Base-by-base conservation (phyloP, 2,797 vertebrate genomes). In the Urophycis tenuis region DNA sequence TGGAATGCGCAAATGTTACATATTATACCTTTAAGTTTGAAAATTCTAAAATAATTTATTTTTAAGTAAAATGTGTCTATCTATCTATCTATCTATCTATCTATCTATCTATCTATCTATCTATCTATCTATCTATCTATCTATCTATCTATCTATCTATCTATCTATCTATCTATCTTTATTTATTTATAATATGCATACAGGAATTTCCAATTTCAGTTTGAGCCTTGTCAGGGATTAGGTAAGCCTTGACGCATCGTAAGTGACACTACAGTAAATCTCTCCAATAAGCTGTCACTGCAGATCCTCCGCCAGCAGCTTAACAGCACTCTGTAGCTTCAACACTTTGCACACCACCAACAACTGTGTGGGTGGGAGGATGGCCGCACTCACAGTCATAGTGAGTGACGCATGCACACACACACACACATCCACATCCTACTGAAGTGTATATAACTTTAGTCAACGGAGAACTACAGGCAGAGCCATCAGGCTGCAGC, bases 251-350 rank as follows among this genome's bases (percentile, higher is more conserved):
- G 74, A 82, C 77, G 70, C 80, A 45, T 78, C 77, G 10, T 84
- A 88, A 90, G 72, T 90, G 90, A 88, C 87, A 88, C 82, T 76
- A 77, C 78, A 79, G 79, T 81, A 88, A 92, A 91, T 92, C 87
- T 88, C 85, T 87, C 31, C 88, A 91, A 91, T 89, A 87, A 84
- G 81, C 86, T 87, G 89, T 90, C 87, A 82, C 79, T 88, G 69
- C 69, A 64, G 60, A 64, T 25, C 60, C 53, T 25, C 60, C 7
- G 25, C n/a, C 60, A 29, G 60, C 60, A 64, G 60, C 60, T 29
- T 11, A 64, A 29, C 60, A 64, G 60, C 60, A 25, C 53, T 25
- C 60, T 29, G n/a, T 29, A 64, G 60, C 60, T 64, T 25, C 60
- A 29, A 64, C 60, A 53, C 45, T 53, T 22, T 53, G 45, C 45